These are phyloP conservation scores for Troglohyphantes excavatus DNA, from an alignment of 2,888 invertebrate species.

Conservation along the genomic window DNA sequence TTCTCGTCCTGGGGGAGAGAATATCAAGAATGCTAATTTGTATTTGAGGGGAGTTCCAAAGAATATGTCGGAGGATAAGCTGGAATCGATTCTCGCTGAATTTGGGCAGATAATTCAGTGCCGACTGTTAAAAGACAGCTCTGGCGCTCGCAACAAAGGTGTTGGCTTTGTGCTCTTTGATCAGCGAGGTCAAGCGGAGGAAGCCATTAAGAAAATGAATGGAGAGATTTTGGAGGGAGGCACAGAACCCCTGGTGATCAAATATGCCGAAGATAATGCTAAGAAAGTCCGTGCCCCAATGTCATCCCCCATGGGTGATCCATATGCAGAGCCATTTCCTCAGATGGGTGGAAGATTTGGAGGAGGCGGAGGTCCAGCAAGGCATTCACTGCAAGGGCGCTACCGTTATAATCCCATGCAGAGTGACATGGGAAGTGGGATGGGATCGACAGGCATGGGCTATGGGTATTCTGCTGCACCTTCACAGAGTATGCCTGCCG, in stretches of 20 bases:
- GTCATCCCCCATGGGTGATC: not conserved
- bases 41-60: conserved; percentile 94
- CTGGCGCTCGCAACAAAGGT: conserved; percentile 92
- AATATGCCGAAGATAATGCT: conserved; percentile 93
- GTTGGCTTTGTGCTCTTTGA: conserved; percentile 93
- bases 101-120: conserved; percentile 96
- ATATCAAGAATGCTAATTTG: conserved; percentile 95
- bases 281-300: conserved; percentile 82
- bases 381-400: conserved; percentile 67
- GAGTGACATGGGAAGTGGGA: conserved; percentile 54
- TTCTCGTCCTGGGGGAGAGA: conserved; percentile 94
- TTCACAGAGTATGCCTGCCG: conserved; percentile 35
- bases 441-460: conserved; percentile 8
- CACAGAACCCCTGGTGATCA: conserved; percentile 91
- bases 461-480: conserved; percentile 31
- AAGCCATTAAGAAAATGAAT: conserved; percentile 92
- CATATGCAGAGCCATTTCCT: conserved; percentile 40
- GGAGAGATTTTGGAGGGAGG: conserved; percentile 91
- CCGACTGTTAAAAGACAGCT: conserved; percentile 93
- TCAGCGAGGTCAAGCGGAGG: conserved; percentile 93
- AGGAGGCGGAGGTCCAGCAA: conserved; percentile 69
- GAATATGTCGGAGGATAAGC: conserved; percentile 87
- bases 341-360: conserved; percentile 49
- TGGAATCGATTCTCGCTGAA: conserved; percentile 92
- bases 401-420: conserved; percentile 76